Evolutionary conservation across 1,140 invertebrate genomes (phyloP).

Genomic region (Octopus sinensis): DNA sequence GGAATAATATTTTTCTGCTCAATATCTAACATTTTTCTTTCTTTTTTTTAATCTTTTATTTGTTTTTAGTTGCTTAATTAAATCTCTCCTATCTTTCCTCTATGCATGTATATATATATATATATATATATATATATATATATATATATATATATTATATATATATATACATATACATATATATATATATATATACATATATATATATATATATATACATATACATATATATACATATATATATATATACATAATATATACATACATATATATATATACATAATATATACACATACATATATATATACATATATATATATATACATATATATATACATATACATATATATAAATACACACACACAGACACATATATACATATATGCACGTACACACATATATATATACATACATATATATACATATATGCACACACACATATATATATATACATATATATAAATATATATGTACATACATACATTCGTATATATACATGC

Average conservation of each 20-base stretch:
- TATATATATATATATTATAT: neutral
- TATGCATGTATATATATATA: neutral
- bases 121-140: neutral
- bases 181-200: neutral
- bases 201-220: neutral
- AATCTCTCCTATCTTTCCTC: neutral
- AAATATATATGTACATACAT: neutral
- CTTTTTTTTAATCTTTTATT: neutral
- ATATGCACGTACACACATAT: neutral
- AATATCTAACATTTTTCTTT: slow-evolving; percentile 4
- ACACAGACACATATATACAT: neutral
- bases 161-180: neutral
- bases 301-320: neutral
- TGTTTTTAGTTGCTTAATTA: neutral
- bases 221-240: neutral
- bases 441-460: neutral
- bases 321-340: neutral
- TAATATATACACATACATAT: neutral
- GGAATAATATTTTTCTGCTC: slow-evolving; percentile 5
- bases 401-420: neutral
- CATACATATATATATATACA: too few species aligned
- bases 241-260: neutral
- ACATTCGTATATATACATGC: neutral
- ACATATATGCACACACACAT: neutral
- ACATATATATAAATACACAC: neutral